A percentile compares a stretch with the other conserved stretches of the same genome.
These are phyloP conservation scores for Umimayanthus chanpuru DNA, from an alignment of 92 coral and sea anemone species.

Conservation along the genomic window DNA sequence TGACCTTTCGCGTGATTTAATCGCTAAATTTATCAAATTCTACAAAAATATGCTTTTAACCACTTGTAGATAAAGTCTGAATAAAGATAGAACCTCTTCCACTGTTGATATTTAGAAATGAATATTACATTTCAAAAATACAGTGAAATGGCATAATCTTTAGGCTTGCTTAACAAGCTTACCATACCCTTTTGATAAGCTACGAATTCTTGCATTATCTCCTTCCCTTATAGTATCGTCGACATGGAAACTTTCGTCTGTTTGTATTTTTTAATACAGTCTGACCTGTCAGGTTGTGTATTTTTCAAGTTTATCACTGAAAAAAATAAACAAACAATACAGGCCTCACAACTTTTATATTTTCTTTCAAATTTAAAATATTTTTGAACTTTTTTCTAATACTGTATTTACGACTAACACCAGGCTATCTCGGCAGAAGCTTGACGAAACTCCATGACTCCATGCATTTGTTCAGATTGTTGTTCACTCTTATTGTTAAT, in stretches of 20 bases:
- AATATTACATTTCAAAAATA: not conserved
- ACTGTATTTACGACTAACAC: too few species aligned
- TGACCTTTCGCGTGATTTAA: slow-evolving; percentile 7
- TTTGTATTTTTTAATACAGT: too few species aligned
- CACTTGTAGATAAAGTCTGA: slow-evolving; percentile 17
- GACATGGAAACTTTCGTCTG: not conserved
- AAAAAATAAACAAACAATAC: not conserved
- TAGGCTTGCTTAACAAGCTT: slow-evolving; percentile 7
- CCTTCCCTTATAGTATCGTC: not conserved
- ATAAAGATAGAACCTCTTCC: slow-evolving; percentile 11
- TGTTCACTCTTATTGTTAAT: not conserved
- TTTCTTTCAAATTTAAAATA: too few species aligned
- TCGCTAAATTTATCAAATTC: slow-evolving; percentile 40
- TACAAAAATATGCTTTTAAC: slow-evolving; percentile 6
- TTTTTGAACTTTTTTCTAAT: too few species aligned
- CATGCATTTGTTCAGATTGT: not conserved
- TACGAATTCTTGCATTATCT: not conserved
- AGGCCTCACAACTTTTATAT: not conserved
- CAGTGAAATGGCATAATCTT: not conserved
- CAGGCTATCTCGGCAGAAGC: too few species aligned
- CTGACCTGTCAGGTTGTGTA: not conserved
- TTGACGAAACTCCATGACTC: not conserved
- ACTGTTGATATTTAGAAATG: not conserved
- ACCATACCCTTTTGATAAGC: not conserved
- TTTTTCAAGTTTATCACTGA: not conserved